Base-by-base conservation (phyloP, 2,888 invertebrate species). In the Euproctis similis region DNA sequence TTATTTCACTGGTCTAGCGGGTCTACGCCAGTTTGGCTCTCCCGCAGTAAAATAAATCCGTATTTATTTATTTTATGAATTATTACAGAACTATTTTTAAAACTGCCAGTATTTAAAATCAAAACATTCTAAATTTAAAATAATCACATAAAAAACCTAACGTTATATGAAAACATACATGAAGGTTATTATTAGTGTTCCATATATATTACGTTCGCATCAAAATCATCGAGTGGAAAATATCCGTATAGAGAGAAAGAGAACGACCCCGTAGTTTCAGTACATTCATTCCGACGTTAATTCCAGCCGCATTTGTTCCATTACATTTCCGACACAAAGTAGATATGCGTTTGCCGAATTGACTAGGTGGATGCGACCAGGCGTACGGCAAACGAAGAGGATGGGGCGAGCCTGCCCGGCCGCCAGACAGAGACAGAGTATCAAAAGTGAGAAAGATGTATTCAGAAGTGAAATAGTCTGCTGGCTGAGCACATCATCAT, bases 401-500 rank as follows among this genome's bases (percentile, higher is more conserved):
- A 78, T 53, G 65, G 53, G 44, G 53, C 57, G 71, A 69, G 65
- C 39, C 38, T 30, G 26, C 37, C 26, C 48, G 36, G 46, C 54
- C 19, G 70, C 46, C 60, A 37, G 58, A 81, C 42, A 62, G 59
- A 70, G 81, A 80, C 53, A 58, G 56, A 56, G 57, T 58, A 75
- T 73, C 78, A 84, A 81, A 85, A 85, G 85, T 85, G 85, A 85
- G 85, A 85, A 85, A 85, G 85, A 85, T 85, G 86, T 86, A 85
- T 87, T 87, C 86, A 88, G 87, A 88, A 88, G 88, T 88, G 88
- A 88, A 88, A 87, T 88, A 88, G 89, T 89, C 88, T 87, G 87
- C 88, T 87, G 88, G 88, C 88, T 87, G 88, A 87, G 86, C 89
- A 89, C 89, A 89, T 89, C 89, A 90, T 90, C 90, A 90, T 90